These are phyloP conservation scores for Prunella strophiata DNA, from an alignment of 2,797 vertebrate species.

Conservation along the genomic window DNA sequence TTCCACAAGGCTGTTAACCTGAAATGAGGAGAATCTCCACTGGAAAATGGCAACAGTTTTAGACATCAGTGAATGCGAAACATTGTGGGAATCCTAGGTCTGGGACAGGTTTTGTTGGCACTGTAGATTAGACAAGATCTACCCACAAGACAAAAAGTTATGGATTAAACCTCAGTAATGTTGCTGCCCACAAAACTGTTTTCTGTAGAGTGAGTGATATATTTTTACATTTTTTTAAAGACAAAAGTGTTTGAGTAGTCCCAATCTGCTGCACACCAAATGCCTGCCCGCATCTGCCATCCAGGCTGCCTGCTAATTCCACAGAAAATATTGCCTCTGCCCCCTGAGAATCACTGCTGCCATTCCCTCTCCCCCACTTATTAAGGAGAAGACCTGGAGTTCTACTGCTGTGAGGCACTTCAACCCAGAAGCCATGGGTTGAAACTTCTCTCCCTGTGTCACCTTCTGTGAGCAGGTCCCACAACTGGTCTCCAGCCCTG, in stretches of 20 bases:
- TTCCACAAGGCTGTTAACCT: background rate
- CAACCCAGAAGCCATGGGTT: background rate
- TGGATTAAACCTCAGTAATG: background rate
- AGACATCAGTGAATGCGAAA: background rate
- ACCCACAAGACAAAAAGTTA: background rate
- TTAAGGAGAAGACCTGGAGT: background rate
- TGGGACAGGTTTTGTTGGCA: background rate
- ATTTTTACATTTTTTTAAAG: background rate
- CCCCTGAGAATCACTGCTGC: background rate
- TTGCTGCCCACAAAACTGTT: background rate
- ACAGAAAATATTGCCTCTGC: background rate
- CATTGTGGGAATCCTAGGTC: background rate
- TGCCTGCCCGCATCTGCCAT: rapidly evolving
- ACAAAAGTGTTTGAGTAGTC: background rate
- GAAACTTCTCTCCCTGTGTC: background rate
- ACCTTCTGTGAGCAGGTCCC: background rate
- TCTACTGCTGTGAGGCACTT: background rate
- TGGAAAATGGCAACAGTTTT: background rate
- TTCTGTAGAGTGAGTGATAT: background rate
- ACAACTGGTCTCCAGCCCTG: background rate
- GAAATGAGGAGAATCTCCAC: background rate
- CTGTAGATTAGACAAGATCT: background rate
- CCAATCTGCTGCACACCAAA: background rate
- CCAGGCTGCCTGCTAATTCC: background rate
- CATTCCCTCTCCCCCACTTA: rapidly evolving